phyloP scores from a whole-genome alignment of 2,888 invertebrate genomes.

The Nymphalis c-album region DNA sequence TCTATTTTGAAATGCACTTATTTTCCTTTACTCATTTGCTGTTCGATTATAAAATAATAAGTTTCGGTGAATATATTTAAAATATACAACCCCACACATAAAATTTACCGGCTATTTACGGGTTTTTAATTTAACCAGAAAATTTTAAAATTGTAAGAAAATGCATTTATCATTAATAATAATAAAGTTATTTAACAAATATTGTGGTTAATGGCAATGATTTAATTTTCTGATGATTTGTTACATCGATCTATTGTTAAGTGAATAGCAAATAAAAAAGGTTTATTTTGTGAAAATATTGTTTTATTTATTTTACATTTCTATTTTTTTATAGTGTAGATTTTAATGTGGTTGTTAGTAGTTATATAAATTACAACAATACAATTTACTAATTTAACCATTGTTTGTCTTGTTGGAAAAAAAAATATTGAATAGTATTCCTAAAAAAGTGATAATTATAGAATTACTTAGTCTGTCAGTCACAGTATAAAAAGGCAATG shows the following conservation, averaged over 20 bases:
- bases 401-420: no score
- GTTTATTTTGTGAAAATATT: constrained; percentile 67
- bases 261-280: constrained; percentile 59
- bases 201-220: constrained; percentile 65
- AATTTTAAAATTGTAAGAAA: constrained; percentile 36
- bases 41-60: background rate
- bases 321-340: background rate
- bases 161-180: constrained; percentile 70
- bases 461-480: no score
- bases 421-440: no score
- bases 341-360: background rate
- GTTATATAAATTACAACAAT: no score
- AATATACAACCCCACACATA: background rate
- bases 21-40: no score
- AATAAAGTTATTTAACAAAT: constrained; percentile 52
- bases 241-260: constrained; percentile 75
- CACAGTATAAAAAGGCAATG: no score
- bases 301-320: constrained; percentile 36
- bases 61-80: background rate
- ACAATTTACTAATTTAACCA: no score
- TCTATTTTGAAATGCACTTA: no score
- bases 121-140: constrained; percentile 31
- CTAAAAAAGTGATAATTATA: no score
- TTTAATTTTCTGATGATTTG: constrained; percentile 68
- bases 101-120: constrained; percentile 33